Base-by-base conservation (phyloP, 2,888 invertebrate genomes). In the Caenorhabditis plicata region DNA sequence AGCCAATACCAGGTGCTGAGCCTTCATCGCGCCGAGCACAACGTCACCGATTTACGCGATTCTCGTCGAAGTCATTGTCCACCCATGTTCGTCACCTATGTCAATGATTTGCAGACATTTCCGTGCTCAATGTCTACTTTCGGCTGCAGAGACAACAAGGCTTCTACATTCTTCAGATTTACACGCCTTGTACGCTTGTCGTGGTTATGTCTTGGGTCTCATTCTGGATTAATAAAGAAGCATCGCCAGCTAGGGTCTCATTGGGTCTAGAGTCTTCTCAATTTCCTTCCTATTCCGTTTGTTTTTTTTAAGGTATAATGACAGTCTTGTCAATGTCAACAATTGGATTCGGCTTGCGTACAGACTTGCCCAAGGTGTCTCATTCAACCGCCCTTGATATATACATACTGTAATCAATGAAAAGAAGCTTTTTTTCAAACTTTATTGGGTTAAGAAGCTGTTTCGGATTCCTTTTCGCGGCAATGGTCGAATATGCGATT, bases 351-450 rank as follows among this genome's bases (percentile, higher is more conserved):
- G 78, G 78, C 7, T 89, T 90, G 80, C 85, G 90, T 56, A 89
- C 88, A 4, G 90, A 90, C 82, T 83, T 90, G 52, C 90, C 90
- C 4, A 89, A 89, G 84, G 90, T 90, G 47, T 87, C 90, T 41
- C 90, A 90, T 82, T 89, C 89, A 3, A 90, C 90, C n/a, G 90
- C 90, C 1, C 83, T 90, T 64, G 90, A 90, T 80, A 89, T 88
- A 78, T 90, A 90, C 81, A 89, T 90, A 3, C 89, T 89, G 68
- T 71, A 26, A 39, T n/a, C n/a, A n/a, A 52, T 50, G n/a, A 8
- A 26, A 5, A 15, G 8, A 8, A 20, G 15, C 9, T 29, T 19
- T 27, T 27, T 42, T 19, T 25, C 25, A 19, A 36, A 11, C 32
- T 42, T 20, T 20, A 29, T 17, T 29, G 20, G 23, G 36, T 64